Base-by-base conservation (phyloP, 2,888 invertebrate genomes). In the Listrodromus nycthemerus region DNA sequence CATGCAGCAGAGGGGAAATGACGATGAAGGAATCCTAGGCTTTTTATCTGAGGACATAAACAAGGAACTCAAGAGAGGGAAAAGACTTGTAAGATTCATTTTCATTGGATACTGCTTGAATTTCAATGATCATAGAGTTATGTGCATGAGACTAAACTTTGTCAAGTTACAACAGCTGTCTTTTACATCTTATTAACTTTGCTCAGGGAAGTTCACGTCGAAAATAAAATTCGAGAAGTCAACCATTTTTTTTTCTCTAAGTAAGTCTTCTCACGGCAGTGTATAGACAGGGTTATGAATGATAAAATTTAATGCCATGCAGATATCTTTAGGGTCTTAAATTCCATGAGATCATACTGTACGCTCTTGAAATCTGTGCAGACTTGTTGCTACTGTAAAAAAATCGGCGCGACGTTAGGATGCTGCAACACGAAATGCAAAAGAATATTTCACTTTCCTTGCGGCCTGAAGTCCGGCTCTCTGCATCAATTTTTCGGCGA, bases 371-470 rank as follows among this genome's bases (percentile, higher is more conserved):
- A 65, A 27, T 74, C 58, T 82, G 94, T 94, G 0, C 93, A 97
- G 97, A 92, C 89, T 88, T 98, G 98, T 89, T 94, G 93, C 4
- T 97, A 95, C 91, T 98, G 98, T 89, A 93, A 93, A 19, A 93
- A 94, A 41, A 91, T 77, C 0, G 96, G 96, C 0, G 97, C 98
- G 0, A 97, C 96, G 0, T 94, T 98, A 1, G 96, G 96, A 0
- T 98, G 98, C 91, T 94, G 95, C n/a, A 92, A 95, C 0, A 83
- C 88, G 0, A 94, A 94, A 73, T 98, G 98, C 89, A 94, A 95
- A 61, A 95, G 94, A 73, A 95, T 94, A 63, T 98, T 97, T 91
- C 98, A 98, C 90, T 94, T 97, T 67, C 95, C 95, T 0, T 98
- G 98, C 91, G 98, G 97, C 0, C 89, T 96, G 2, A 93, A 95